Evolutionary conservation across 2,113 vertebrate species (phyloP).

Genomic region (Tachysurus vachellii): DNA sequence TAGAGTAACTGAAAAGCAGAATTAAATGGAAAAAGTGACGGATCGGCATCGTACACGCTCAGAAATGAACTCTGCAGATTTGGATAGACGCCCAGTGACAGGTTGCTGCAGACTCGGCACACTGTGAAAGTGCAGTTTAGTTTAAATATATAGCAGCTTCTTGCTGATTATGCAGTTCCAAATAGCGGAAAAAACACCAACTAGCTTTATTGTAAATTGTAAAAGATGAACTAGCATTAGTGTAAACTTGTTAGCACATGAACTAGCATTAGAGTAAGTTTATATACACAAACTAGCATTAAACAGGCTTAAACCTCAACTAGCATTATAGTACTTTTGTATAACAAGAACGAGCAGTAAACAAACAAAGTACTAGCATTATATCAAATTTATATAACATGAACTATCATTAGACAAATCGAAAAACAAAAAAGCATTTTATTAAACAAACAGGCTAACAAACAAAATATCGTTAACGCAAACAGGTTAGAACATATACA

Average conservation of each 20-base stretch:
- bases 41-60: not conserved
- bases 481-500: not conserved
- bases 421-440: not conserved
- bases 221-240: not conserved
- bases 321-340: not conserved
- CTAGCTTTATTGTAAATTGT: not conserved
- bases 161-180: not conserved
- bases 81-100: not conserved
- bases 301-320: not conserved
- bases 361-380: not conserved
- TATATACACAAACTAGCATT: not conserved
- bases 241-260: not conserved
- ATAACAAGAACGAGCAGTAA: not conserved
- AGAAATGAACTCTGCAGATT: constrained; percentile 15
- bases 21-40: constrained; percentile 64
- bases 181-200: not conserved
- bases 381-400: not conserved
- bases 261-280: not conserved
- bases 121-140: not conserved
- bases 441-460: not conserved
- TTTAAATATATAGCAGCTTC: not conserved
- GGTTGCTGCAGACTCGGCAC: not conserved
- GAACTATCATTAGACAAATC: not conserved
- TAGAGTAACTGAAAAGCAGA: constrained; percentile 61
- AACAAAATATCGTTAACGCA: not conserved